Conservation (phyloP, 53 echinoderm and acorn worm genomes). For the Paelopatides confundens region DNA sequence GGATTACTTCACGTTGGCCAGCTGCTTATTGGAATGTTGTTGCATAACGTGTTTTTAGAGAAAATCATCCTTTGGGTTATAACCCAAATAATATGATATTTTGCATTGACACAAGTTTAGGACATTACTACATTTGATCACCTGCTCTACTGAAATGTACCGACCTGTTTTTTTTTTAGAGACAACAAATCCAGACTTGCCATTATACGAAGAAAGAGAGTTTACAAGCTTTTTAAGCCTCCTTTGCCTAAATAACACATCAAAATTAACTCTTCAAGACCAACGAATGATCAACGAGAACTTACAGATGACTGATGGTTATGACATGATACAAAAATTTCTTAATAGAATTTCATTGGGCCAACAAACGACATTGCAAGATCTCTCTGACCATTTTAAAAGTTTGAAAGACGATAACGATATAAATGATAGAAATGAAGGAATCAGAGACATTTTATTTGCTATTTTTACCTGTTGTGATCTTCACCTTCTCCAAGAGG, state of each 20-base stretch:
- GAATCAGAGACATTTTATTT: conserved; percentile 19
- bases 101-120: no score
- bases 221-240: not conserved
- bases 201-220: not conserved
- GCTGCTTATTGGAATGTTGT: no score
- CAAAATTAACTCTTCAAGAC: not conserved
- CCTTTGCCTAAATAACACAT: not conserved
- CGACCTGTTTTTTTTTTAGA: not conserved
- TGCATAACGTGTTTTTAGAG: no score
- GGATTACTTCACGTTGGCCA: no score
- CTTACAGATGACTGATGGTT: not conserved
- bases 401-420: not conserved
- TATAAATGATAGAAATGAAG: no score
- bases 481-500: not conserved
- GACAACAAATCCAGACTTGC: not conserved
- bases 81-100: no score
- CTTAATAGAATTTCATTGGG: no score
- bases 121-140: not conserved
- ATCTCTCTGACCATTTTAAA: not conserved
- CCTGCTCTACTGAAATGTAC: not conserved
- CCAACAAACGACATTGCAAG: no score
- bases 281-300: not conserved
- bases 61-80: no score
- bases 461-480: conserved; percentile 15
- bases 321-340: not conserved